Base-by-base conservation (phyloP, 2,888 invertebrate genomes). In the Rotaria macrura region DNA sequence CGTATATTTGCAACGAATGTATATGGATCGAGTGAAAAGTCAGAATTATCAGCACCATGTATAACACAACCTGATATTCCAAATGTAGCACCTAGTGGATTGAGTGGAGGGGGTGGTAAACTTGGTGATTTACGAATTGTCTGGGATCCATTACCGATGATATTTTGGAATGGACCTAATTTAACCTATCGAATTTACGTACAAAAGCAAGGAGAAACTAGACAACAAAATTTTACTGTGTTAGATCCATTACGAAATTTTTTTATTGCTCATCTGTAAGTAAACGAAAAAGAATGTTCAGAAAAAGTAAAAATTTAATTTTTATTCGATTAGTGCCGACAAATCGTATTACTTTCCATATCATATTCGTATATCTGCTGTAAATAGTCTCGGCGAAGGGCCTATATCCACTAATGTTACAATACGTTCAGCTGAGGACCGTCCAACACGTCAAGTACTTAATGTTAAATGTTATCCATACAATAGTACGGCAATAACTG, bases 51-150 rank as follows among this genome's bases (percentile, higher is more conserved):
- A 14, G 47, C 85, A 85, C 79, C 47, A 25, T 86, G 86, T 72
- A 72, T 79, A 20, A 86, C 86, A 14, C 83, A 84, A 47, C 83
- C 85, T 40, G 85, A 85, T 72, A 85, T 79, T 43, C 86, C 86
- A 6, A 57, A 57, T 7, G 38, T 85, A 7, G 25, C 85, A 25
- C 86, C 86, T 5, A n/a, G 47, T 52, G 29, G 55, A 43, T 84
- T 86, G 14, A 79, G 85, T 72, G 85, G 86, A 40, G 86, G 86
- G 47, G 86, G 86, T 38, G 86, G 86, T 17, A 86, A 86, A 85
- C 40, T 85, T 12, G 86, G 85, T 25, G 85, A 85, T 72, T 85
- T 86, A 65, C 54, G 84, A 29, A 47, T 86, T n/a, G 79, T 55
- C 52, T 86, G 86, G 86, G 55, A 55, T 17, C 83, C 86, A 52